Conservation (phyloP, 2,113 vertebrate species). For the Actinemys pallida region DNA sequence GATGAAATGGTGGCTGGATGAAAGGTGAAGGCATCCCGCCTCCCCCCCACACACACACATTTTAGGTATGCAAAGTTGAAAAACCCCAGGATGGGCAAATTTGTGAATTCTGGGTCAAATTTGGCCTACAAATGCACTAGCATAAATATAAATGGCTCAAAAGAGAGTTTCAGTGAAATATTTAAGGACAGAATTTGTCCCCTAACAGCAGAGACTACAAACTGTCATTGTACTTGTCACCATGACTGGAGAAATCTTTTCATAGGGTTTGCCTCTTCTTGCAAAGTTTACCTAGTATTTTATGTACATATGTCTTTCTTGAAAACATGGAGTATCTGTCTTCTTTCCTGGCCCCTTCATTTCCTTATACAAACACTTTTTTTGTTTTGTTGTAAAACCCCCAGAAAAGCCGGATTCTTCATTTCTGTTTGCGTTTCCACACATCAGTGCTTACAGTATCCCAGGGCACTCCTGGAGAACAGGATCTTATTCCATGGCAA, state of each 20-base stretch:
- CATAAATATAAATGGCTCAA: neutral
- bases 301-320: neutral
- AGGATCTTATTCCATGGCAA: conserved; percentile 10
- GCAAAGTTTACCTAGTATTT: neutral
- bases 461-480: conserved; percentile 51
- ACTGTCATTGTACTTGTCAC: neutral
- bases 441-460: conserved; percentile 21
- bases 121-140: fast-evolving
- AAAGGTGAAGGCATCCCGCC: fast-evolving
- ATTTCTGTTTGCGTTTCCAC: conserved; percentile 52
- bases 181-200: neutral
- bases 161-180: neutral
- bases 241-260: neutral
- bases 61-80: neutral
- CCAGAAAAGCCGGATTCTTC: conserved; percentile 45
- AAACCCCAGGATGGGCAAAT: fast-evolving
- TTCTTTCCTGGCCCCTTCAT: conserved; percentile 13
- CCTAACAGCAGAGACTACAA: neutral
- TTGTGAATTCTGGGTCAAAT: neutral
- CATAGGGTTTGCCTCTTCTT: neutral
- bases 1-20: neutral
- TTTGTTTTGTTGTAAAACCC: conserved; percentile 37
- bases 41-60: neutral
- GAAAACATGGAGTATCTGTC: neutral
- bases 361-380: conserved; percentile 56